A percentile compares a stretch with the other conserved stretches of the same genome.
Evolutionary conservation across 2,113 vertebrate species (phyloP).

Genomic region (Rhinolophus sinicus): DNA sequence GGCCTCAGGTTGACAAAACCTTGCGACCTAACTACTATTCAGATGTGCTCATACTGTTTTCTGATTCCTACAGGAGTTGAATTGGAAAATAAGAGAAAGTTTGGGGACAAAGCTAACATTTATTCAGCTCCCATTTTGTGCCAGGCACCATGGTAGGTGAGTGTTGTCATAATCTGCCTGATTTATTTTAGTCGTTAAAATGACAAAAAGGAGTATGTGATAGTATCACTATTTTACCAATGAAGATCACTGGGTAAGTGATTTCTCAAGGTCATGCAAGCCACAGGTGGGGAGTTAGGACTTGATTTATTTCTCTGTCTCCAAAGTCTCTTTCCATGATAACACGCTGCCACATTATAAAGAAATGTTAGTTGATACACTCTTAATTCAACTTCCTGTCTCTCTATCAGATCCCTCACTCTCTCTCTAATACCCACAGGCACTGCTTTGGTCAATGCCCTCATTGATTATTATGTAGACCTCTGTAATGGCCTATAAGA

Average conservation of each 20-base stretch:
- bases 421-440: not conserved
- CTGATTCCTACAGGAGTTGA: not conserved
- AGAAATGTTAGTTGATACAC: not conserved
- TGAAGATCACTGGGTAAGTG: not conserved
- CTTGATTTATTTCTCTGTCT: not conserved
- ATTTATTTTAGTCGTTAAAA: not conserved
- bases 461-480: not conserved
- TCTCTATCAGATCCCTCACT: not conserved
- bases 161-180: not conserved
- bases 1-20: not conserved
- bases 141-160: not conserved
- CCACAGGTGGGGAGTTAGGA: not conserved
- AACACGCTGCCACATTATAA: not conserved
- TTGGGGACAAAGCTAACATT: not conserved
- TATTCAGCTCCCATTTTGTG: not conserved
- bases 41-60: not conserved
- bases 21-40: not conserved
- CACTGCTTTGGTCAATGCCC: not conserved
- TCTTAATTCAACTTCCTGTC: not conserved
- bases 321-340: not conserved
- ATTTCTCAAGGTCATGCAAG: not conserved
- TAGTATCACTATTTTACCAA: not conserved
- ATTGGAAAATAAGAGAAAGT: not conserved
- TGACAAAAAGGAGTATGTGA: not conserved
- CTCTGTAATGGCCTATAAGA: not conserved